Conservation (phyloP, 2,797 vertebrate species). For the Phoebastria nigripes region DNA sequence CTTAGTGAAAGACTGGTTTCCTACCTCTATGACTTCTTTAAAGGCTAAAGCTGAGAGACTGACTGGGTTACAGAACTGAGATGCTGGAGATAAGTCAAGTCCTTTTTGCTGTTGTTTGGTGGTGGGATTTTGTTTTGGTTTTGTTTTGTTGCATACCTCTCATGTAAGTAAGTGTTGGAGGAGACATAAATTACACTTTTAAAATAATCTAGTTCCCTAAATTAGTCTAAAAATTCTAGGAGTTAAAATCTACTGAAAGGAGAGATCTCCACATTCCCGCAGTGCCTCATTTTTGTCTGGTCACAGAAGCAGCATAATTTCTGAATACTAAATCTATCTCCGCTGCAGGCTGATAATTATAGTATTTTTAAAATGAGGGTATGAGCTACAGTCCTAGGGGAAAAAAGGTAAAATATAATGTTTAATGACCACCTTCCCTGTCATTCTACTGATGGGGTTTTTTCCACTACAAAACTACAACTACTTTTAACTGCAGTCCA, state of each 20-base stretch:
- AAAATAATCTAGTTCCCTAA: not conserved
- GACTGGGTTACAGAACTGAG: not conserved
- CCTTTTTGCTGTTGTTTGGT: not conserved
- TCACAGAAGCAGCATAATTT: not conserved
- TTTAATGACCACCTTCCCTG: not conserved
- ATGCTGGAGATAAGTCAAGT: not conserved
- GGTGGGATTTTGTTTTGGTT: not conserved
- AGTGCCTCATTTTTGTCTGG: not conserved
- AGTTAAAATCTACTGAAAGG: not conserved
- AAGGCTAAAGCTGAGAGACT: not conserved
- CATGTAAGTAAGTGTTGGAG: not conserved
- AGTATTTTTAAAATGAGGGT: not conserved
- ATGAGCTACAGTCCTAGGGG: not conserved
- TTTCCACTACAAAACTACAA: not conserved
- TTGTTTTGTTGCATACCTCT: not conserved
- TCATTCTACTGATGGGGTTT: accelerated
- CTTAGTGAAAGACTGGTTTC: not conserved
- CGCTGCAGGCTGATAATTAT: not conserved
- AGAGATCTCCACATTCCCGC: not conserved
- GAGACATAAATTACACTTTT: not conserved
- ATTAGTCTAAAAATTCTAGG: not conserved
- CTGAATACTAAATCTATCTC: not conserved
- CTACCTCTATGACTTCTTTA: not conserved
- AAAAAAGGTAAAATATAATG: not conserved
- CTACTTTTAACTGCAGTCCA: not conserved